Evolutionary conservation across 2,797 vertebrate genomes (phyloP).

Genomic region (Gallinago stenura): DNA sequence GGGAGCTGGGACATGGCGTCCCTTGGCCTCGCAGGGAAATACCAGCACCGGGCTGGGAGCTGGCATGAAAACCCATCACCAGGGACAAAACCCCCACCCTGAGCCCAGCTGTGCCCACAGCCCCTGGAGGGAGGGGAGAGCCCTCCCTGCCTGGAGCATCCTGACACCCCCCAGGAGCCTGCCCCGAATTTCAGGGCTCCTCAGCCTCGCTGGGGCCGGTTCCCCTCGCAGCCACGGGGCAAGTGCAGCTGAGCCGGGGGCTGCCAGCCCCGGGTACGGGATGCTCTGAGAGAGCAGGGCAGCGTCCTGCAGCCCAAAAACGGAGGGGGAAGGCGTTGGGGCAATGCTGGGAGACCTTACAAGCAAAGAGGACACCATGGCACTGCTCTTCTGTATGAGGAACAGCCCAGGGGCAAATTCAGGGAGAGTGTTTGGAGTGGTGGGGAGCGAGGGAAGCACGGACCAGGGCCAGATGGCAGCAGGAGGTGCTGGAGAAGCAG

Average conservation of each 20-base stretch:
- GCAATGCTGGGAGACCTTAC: not conserved
- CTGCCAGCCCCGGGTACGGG: rapidly evolving
- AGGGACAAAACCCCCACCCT: not conserved
- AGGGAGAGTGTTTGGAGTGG: rapidly evolving
- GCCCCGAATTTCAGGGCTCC: not conserved
- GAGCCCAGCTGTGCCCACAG: not conserved
- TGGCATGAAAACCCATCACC: not conserved
- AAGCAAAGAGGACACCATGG: rapidly evolving
- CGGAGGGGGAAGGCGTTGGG: rapidly evolving
- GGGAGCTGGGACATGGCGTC: not conserved
- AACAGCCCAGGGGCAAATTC: not conserved
- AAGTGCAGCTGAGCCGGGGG: not conserved
- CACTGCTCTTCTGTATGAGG: not conserved
- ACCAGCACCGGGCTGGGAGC: not conserved
- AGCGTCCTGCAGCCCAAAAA: not conserved
- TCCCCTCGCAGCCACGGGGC: rapidly evolving
- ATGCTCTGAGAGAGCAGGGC: not conserved
- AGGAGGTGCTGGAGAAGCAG: not conserved
- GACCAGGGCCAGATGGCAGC: not conserved
- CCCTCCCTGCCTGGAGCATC: not conserved
- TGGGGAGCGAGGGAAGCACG: rapidly evolving
- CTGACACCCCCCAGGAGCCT: not conserved
- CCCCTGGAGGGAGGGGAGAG: not conserved
- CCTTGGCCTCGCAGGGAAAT: not conserved
- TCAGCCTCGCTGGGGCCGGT: rapidly evolving